Evolutionary conservation across 2,113 vertebrate genomes (phyloP).

Genomic region (Tupaia chinensis): DNA sequence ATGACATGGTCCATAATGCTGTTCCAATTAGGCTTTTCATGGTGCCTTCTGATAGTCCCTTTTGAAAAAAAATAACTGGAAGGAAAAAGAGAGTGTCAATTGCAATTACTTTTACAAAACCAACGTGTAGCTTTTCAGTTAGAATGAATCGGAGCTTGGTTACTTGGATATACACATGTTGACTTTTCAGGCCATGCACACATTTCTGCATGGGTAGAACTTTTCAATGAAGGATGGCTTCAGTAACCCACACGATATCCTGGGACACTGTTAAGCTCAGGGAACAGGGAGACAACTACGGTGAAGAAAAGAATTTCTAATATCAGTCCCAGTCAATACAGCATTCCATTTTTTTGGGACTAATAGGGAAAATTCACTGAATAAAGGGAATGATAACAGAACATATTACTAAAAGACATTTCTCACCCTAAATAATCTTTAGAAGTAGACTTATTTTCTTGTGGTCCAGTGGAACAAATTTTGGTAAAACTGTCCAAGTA

Average conservation of each 20-base stretch:
- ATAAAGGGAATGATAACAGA: conserved; percentile 63
- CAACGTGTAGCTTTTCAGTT: background rate
- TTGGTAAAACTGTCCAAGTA: conserved; percentile 77
- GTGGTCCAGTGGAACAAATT: conserved; percentile 77
- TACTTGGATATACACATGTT: background rate
- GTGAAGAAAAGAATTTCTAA: background rate
- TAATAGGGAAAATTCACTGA: conserved; percentile 56
- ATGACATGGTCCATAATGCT: background rate
- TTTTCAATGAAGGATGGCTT: conserved; percentile 48
- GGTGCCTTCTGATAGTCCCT: background rate
- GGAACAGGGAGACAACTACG: background rate
- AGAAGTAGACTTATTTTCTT: conserved; percentile 84
- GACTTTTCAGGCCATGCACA: conserved; percentile 34
- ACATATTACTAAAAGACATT: conserved; percentile 71
- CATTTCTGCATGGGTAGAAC: background rate
- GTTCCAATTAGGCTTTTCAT: conserved; percentile 3
- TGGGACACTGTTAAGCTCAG: background rate
- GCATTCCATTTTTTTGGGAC: conserved; percentile 19
- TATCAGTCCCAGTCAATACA: background rate
- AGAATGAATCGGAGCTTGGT: background rate
- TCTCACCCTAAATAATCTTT: conserved; percentile 78
- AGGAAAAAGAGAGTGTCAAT: background rate
- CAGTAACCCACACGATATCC: background rate
- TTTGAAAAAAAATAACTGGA: background rate
- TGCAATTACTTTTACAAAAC: conserved; percentile 13